These are phyloP conservation scores for Subacronicta megacephala DNA, from an alignment of 2,888 invertebrate genomes.

Conservation along the genomic window DNA sequence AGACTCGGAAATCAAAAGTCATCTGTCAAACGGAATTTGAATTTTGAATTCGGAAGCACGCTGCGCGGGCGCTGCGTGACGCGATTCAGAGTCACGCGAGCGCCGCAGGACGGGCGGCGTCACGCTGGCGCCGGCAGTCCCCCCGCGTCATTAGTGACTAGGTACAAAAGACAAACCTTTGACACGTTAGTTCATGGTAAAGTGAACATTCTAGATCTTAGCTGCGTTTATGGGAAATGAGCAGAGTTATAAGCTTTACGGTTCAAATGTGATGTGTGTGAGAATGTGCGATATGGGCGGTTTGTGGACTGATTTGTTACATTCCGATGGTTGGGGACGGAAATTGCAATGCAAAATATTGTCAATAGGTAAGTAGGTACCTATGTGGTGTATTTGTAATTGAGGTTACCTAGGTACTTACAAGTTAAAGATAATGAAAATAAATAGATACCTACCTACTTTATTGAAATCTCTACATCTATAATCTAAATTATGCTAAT, in stretches of 20 bases:
- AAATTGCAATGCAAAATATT: slow-evolving; percentile 13
- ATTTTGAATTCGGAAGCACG: slow-evolving; percentile 66
- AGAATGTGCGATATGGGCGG: slow-evolving; percentile 44
- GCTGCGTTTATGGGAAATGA: slow-evolving; percentile 80
- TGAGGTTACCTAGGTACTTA: background rate
- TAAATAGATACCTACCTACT: too few relatives aligned
- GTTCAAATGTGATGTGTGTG: slow-evolving; percentile 60
- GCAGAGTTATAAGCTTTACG: slow-evolving; percentile 67
- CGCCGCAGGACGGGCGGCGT: slow-evolving; percentile 49
- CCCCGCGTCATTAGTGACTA: slow-evolving; percentile 65
- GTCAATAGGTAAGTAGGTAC: background rate
- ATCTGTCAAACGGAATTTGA: slow-evolving; percentile 64
- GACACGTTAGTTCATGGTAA: slow-evolving; percentile 80
- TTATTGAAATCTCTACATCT: too few relatives aligned
- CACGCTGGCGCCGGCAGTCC: slow-evolving; percentile 55
- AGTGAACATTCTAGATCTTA: slow-evolving; percentile 80
- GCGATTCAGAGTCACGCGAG: slow-evolving; percentile 61
- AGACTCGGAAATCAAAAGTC: slow-evolving; percentile 55
- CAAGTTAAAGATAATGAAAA: too few relatives aligned
- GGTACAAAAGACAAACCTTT: slow-evolving; percentile 73
- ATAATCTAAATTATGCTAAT: too few relatives aligned
- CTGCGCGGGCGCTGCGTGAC: slow-evolving; percentile 75
- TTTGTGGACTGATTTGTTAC: slow-evolving; percentile 43
- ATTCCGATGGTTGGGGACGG: slow-evolving; percentile 36
- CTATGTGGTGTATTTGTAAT: too few relatives aligned